Conservation (phyloP, 1,140 invertebrate genomes). For the Leptinotarsa lineolata region DNA sequence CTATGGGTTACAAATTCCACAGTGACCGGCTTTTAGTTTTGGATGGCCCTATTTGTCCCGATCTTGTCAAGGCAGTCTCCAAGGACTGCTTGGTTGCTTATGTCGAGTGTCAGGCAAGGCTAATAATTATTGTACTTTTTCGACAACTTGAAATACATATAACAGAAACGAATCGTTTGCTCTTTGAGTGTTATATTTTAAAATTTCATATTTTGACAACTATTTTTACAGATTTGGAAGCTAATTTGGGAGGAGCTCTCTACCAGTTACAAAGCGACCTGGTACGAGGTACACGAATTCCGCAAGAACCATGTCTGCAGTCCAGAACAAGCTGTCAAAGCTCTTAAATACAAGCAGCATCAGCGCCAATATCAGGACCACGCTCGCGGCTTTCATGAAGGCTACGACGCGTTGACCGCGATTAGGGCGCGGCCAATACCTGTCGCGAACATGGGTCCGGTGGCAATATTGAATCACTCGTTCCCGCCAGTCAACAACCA, state of each 20-base stretch:
- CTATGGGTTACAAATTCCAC: conserved; percentile 78
- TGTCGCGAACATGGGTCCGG: background rate
- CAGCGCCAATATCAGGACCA: conserved; percentile 54
- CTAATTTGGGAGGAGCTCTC: conserved; percentile 65
- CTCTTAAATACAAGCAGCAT: conserved; percentile 57
- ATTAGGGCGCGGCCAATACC: conserved; percentile 17
- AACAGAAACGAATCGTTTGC: too few species aligned
- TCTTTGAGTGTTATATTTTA: too few species aligned
- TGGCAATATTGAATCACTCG: conserved; percentile 33
- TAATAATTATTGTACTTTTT: background rate
- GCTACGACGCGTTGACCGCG: background rate
- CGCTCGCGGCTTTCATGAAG: conserved; percentile 35
- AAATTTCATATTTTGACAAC: background rate
- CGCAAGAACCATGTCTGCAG: conserved; percentile 67
- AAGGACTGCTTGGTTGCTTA: conserved; percentile 85
- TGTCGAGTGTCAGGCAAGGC: conserved; percentile 81
- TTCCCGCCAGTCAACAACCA: conserved; percentile 41
- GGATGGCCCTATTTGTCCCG: conserved; percentile 77
- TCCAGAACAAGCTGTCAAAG: conserved; percentile 61
- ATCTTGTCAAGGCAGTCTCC: conserved; percentile 76
- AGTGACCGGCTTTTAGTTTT: conserved; percentile 63
- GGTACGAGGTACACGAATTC: conserved; percentile 70
- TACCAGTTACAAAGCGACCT: conserved; percentile 60
- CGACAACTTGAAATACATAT: too few species aligned
- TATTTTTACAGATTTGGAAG: conserved; percentile 58